A percentile compares a stretch with the other conserved stretches of the same genome.
These are phyloP conservation scores for Jaculus jaculus DNA, from an alignment of 2,113 vertebrate genomes.

Conservation along the genomic window DNA sequence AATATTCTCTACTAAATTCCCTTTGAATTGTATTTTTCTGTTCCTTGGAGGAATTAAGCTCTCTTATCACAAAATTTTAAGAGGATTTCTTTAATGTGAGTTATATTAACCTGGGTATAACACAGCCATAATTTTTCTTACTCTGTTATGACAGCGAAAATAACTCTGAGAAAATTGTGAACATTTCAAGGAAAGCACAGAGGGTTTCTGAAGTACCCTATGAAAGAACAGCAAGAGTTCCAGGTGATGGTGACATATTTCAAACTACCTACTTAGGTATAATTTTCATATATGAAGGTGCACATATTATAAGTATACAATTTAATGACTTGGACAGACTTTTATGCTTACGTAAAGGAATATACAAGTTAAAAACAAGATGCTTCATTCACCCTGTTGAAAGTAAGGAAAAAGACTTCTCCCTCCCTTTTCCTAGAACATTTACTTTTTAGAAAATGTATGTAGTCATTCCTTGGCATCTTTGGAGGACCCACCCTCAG, in stretches of 20 bases:
- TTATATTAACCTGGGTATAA: constrained; percentile 36
- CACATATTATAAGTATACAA: not conserved
- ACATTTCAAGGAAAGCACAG: not conserved
- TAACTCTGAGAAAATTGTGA: constrained; percentile 12
- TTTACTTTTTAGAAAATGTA: not conserved
- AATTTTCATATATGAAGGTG: not conserved
- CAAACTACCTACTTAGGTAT: not conserved
- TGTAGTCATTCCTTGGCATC: not conserved
- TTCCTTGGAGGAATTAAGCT: constrained; percentile 21
- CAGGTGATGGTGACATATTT: not conserved
- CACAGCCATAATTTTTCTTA: constrained; percentile 1
- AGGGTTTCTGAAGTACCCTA: not conserved
- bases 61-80: constrained; percentile 7
- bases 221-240: not conserved
- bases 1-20: constrained; percentile 43
- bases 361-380: constrained; percentile 26
- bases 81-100: constrained; percentile 39
- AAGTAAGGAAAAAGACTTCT: not conserved
- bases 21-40: constrained; percentile 17
- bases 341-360: not conserved
- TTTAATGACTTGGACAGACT: not conserved
- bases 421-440: not conserved
- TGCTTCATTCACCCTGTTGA: not conserved
- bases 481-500: not conserved
- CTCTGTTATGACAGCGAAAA: constrained; percentile 10